Evolutionary conservation across 1,140 invertebrate species (phyloP), one percentile per base, ranked within the genome.

Genomic region (Hesperophylax magnus): DNA sequence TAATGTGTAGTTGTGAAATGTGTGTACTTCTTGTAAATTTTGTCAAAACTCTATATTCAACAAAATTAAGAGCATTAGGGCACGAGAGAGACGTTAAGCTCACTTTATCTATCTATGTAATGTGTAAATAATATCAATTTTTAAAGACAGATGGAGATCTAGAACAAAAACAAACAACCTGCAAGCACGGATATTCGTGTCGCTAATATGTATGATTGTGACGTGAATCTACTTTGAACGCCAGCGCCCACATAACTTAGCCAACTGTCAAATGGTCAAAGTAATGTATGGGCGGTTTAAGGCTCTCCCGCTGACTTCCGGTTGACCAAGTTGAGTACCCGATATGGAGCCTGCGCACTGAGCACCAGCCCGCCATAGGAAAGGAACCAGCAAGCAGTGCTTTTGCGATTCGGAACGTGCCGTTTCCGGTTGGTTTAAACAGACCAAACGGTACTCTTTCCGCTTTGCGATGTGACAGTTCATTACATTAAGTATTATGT

Each of bases 321-420:
- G 61, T 47, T 67, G 61, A 67, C 76, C 76, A 78, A 78, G 76
- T 78, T 78, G 34, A 71, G 31, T 18, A 34, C 76, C 47, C 31
- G 22, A 54, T 78, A 78, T 67, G 76, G 76, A 77, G 24, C 17
- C 15, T 20, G 75, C 39, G 20, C 34, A 24, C 60, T 9, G 15
- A 18, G 27, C 76, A 47, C 76, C 18, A 14, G 60, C 22, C 34
- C 20, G 47, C 53, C 53, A 24, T 63, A 61, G 60, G 61, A 67
- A 65, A 78, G 60, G 58, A 39, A 78, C n/a, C 18, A 67, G 31
- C 61, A 67, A 77, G 74, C 53, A 39, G 22, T 31, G 20, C 39
- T 18, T 47, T 31, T 18, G 69, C 69, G 34, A 22, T 58, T 24
- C 31, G 58, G 58, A 77, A 78, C 31, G 63, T 52, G 75, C 60